A percentile compares a stretch with the other conserved stretches of the same genome.
Evolutionary conservation across 2,113 vertebrate genomes (phyloP).

Genomic region (Pelecanoides urinatrix): DNA sequence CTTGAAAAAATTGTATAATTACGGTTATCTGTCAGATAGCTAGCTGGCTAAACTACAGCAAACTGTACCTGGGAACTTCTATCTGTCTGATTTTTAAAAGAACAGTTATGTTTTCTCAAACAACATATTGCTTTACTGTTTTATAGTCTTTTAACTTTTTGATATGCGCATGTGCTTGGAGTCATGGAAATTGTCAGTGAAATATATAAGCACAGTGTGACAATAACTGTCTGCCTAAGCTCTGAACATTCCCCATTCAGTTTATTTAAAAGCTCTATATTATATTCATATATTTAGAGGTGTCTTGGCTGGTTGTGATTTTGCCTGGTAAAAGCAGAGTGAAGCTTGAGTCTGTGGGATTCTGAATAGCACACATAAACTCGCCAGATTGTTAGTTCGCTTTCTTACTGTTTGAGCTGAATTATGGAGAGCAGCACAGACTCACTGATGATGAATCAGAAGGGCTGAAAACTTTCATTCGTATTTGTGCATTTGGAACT

Average conservation of each 20-base stretch:
- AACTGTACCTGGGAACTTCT: not conserved
- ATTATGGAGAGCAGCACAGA: not conserved
- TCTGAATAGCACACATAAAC: not conserved
- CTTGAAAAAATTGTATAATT: not conserved
- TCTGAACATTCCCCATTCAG: not conserved
- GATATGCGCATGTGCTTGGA: rapidly evolving
- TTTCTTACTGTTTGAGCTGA: not conserved
- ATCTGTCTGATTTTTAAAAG: not conserved
- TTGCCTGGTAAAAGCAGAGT: not conserved
- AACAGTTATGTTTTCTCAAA: not conserved
- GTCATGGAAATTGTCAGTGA: not conserved
- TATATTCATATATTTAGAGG: not conserved
- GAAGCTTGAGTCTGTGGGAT: not conserved
- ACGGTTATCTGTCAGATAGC: not conserved
- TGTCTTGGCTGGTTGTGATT: not conserved
- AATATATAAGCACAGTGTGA: not conserved
- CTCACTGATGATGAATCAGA: not conserved
- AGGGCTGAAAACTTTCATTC: not conserved
- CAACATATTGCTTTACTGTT: not conserved
- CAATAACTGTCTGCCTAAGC: not conserved
- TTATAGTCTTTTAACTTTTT: not conserved
- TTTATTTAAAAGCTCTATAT: not conserved
- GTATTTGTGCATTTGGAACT: not conserved
- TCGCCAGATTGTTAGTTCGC: not conserved
- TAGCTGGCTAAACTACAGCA: not conserved